These are phyloP conservation scores for Brachionus rubens DNA, from an alignment of 1,140 invertebrate species.

Conservation along the genomic window DNA sequence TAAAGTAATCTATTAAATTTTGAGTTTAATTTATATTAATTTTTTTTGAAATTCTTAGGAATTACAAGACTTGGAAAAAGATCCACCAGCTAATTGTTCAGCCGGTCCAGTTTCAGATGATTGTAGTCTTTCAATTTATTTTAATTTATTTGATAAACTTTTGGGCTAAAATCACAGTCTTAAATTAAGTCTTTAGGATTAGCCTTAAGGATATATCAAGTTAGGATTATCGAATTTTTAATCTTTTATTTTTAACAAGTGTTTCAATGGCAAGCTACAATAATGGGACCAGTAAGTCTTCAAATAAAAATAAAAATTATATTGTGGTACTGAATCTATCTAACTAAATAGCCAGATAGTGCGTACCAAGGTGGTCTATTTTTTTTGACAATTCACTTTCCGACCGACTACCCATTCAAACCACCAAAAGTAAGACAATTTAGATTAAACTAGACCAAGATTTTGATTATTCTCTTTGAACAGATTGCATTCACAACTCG, in stretches of 20 bases:
- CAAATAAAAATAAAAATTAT: neutral
- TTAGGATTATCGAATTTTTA: no score
- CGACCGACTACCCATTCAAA: constrained; percentile 99
- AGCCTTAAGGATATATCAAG: no score
- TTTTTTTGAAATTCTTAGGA: neutral
- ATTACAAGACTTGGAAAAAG: constrained; percentile 55
- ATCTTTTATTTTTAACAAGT: no score
- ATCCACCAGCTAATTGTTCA: constrained; percentile 60
- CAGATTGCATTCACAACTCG: constrained; percentile 97
- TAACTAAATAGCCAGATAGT: constrained; percentile 80
- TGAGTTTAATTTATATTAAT: neutral
- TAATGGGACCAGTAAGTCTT: constrained; percentile 48
- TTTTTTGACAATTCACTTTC: constrained; percentile 98
- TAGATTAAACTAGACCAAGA: neutral
- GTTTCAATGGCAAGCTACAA: constrained; percentile 50
- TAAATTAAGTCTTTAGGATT: no score
- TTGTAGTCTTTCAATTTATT: constrained; percentile 49
- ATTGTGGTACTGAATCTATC: constrained; percentile 36
- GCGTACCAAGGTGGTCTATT: constrained; percentile 98
- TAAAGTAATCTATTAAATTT: constrained; percentile 14
- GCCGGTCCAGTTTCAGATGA: constrained; percentile 61
- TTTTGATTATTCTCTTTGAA: constrained; percentile 48
- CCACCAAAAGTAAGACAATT: constrained; percentile 76
- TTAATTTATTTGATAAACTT: no score
- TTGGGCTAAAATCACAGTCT: no score